Percentiles rank a stretch among this genome's conserved stretches.
These are phyloP conservation scores for Microcebus tavaratra DNA, from an alignment of 2,113 vertebrate species.

Conservation along the genomic window DNA sequence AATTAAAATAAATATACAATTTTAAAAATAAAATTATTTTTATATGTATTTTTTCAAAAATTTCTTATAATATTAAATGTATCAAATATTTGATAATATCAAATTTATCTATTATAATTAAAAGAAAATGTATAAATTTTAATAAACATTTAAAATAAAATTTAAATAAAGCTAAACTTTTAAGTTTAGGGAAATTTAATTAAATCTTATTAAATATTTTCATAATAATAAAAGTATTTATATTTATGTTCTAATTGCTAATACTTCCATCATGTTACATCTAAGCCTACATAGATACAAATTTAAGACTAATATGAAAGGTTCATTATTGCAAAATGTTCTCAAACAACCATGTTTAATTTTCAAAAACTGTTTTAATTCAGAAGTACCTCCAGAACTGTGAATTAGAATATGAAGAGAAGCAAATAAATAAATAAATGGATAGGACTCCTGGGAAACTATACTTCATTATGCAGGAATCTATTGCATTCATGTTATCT, in stretches of 20 bases:
- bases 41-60: neutral
- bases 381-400: neutral
- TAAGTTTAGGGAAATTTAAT: conserved; percentile 11
- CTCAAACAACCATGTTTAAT: conserved; percentile 36
- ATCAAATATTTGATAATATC: neutral
- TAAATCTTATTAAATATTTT: conserved; percentile 22
- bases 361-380: conserved; percentile 48
- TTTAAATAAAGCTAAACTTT: neutral
- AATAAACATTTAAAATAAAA: neutral
- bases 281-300: neutral
- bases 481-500: conserved; percentile 14
- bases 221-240: neutral
- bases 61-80: neutral
- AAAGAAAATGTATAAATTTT: neutral
- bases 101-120: neutral
- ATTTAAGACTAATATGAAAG: conserved; percentile 14
- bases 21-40: neutral
- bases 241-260: neutral
- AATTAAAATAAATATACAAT: neutral
- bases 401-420: conserved; percentile 40
- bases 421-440: conserved; percentile 52
- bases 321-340: neutral
- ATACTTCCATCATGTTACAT: neutral
- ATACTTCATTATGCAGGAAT: conserved; percentile 55
- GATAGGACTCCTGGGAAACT: conserved; percentile 15